Evolutionary conservation across 2,113 vertebrate genomes (phyloP), one percentile per base, ranked within the genome.

Genomic region (Mohoua ochrocephala): DNA sequence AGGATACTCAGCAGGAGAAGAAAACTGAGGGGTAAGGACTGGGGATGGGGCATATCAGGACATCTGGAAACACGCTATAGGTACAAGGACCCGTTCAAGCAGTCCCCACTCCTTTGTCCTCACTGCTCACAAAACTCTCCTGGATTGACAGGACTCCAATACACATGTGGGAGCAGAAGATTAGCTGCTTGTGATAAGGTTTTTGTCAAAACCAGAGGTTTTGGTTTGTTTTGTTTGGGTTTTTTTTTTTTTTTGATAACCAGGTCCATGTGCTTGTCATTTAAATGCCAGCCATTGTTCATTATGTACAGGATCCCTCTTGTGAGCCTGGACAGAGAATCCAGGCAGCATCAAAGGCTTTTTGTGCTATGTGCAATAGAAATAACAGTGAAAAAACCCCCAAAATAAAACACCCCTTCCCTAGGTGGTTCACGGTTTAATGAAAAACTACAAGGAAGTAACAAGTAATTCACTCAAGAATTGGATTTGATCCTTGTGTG

Each of bases 121-220:
- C 68, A 37, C 16, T 33, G 24, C 11, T 73, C 21, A 15, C 37
- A 63, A 11, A 82, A 67, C 33, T 21, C 39, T 47, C 30, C 21
- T 1, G 2, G 23, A 7, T 0, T 49, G 49, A 71, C 21, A 42
- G 30, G 33, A 31, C 37, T 82, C 12, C 47, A 54, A 3, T 12
- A 37, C 15, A 11, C 2, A 2, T 1, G 4, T 13, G 54, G 37
- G 16, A 78, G 42, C 28, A 57, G 49, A 21, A 47, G 44, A 23
- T 27, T 23, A 26, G 52, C 26, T 74, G 41, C 20, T 60, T 11
- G 3, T 7, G 0, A 3, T 20, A 45, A 82, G 33, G 15, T 35
- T 91, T 84, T 57, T 57, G 60, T 84, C 52, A 81, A 91, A 78
- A 81, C 7, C 53, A 50, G 26, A 26, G 22, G 4, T 17, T 59